Conservation (phyloP, 2,888 invertebrate species). For the Tetragonisca angustula region DNA sequence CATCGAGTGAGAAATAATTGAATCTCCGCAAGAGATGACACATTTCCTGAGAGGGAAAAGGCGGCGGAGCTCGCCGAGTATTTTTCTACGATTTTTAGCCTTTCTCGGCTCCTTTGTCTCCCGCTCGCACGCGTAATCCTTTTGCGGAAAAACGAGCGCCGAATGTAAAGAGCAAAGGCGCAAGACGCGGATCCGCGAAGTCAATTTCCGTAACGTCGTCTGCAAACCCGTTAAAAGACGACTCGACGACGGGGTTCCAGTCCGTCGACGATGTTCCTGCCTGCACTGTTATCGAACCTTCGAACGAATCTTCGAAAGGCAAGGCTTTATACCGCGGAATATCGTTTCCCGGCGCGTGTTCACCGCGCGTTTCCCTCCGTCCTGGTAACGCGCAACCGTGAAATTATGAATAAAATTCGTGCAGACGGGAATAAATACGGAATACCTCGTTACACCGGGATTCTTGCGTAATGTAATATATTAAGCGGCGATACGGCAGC, state of each 20-base stretch:
- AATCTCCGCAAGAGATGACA: not conserved
- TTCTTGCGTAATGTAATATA: too few relatives aligned
- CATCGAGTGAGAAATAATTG: not conserved
- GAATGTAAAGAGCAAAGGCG: conserved; percentile 28
- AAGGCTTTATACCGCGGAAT: not conserved
- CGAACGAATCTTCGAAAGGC: not conserved
- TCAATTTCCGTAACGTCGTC: conserved; percentile 55
- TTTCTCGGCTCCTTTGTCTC: conserved; percentile 7
- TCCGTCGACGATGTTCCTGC: not conserved
- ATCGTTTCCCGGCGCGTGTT: not conserved
- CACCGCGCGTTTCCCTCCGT: not conserved
- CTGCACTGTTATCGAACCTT: conserved; percentile 3
- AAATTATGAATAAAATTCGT: not conserved
- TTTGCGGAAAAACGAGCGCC: conserved; percentile 6
- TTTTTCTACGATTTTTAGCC: conserved; percentile 24
- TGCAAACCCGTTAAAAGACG: conserved; percentile 31
- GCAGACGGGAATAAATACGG: not conserved
- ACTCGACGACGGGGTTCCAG: not conserved
- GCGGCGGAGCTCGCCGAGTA: not conserved
- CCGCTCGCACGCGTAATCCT: conserved; percentile 16
- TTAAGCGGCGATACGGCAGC: too few relatives aligned
- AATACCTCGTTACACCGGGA: not conserved
- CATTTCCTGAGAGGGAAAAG: not conserved
- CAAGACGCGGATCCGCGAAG: conserved; percentile 11
- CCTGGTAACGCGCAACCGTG: not conserved